A percentile compares a stretch with the other conserved stretches of the same genome.
Conservation (phyloP, 1,140 invertebrate species). For the Sinonovacula constricta region DNA sequence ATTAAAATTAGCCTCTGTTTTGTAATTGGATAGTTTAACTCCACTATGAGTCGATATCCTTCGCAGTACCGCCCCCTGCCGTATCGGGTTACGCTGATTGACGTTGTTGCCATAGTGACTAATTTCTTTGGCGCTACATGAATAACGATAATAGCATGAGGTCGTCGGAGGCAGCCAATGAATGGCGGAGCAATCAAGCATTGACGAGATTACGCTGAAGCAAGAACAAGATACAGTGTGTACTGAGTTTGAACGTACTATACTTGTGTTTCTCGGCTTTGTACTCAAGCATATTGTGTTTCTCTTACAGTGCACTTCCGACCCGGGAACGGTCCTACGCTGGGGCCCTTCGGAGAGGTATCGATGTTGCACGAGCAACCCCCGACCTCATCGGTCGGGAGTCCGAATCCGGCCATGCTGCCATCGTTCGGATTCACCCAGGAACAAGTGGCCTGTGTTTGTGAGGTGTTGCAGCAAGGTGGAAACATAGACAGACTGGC, state of each 20-base stretch:
- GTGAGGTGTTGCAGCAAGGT: constrained; percentile 98
- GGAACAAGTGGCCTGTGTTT: constrained; percentile 99
- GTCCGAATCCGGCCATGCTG: constrained; percentile 83
- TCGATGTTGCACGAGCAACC: constrained; percentile 75
- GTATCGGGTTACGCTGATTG: constrained; percentile 75
- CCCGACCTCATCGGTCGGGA: constrained; percentile 67
- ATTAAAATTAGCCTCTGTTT: constrained; percentile 52
- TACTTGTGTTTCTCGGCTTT: constrained; percentile 31
- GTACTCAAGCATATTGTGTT: constrained; percentile 52
- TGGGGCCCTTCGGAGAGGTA: constrained; percentile 63
- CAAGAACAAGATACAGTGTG: constrained; percentile 40
- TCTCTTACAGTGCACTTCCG: constrained; percentile 67
- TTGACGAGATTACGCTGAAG: constrained; percentile 57
- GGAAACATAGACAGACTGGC: constrained; percentile 97
- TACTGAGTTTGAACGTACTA: constrained; percentile 44
- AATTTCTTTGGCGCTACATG: constrained; percentile 70
- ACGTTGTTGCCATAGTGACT: constrained; percentile 75
- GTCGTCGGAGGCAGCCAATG: constrained; percentile 72
- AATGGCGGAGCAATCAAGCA: constrained; percentile 62
- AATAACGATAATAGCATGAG: constrained; percentile 72
- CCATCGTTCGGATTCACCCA: constrained; percentile 98
- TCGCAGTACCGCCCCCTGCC: constrained; percentile 58
- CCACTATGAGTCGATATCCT: constrained; percentile 39
- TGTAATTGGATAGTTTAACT: constrained; percentile 51
- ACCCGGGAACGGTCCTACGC: constrained; percentile 67